Evolutionary conservation across 1,140 invertebrate genomes (phyloP).

Genomic region (Helicoverpa armigera): DNA sequence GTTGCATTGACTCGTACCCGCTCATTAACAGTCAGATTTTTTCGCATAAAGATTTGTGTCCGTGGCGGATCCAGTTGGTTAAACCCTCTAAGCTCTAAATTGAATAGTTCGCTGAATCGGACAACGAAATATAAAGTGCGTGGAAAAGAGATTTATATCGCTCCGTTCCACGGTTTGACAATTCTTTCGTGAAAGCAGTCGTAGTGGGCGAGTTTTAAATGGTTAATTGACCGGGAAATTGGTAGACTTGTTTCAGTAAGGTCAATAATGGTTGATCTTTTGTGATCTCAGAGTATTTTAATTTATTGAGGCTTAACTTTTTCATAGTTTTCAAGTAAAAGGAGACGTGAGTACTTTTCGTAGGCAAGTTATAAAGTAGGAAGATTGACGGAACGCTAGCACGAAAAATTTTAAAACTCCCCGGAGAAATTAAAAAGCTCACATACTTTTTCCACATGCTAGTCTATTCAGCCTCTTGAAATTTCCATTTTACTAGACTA

Average conservation of each 20-base stretch:
- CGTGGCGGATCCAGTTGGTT: too few species aligned
- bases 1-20: too few species aligned
- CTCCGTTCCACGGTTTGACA: background rate
- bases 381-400: background rate
- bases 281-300: background rate
- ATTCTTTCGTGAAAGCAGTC: constrained; percentile 4
- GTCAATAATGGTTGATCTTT: background rate
- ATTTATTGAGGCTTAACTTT: background rate
- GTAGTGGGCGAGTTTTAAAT: background rate
- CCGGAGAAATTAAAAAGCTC: background rate
- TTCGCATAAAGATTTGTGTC: too few species aligned
- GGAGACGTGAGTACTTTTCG: background rate
- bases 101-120: background rate
- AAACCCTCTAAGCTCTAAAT: background rate
- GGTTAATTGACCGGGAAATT: background rate
- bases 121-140: background rate
- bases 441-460: too few species aligned
- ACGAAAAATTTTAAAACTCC: background rate
- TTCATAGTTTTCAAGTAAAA: too few species aligned
- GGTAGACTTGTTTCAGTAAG: background rate
- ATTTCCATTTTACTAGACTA: too few species aligned
- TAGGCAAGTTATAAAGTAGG: background rate
- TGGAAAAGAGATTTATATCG: background rate
- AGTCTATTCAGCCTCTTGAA: too few species aligned
- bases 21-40: too few species aligned